phyloP scores from a whole-genome alignment of 64 coral and sea anemone genomes.

The Orbicella faveolata region DNA sequence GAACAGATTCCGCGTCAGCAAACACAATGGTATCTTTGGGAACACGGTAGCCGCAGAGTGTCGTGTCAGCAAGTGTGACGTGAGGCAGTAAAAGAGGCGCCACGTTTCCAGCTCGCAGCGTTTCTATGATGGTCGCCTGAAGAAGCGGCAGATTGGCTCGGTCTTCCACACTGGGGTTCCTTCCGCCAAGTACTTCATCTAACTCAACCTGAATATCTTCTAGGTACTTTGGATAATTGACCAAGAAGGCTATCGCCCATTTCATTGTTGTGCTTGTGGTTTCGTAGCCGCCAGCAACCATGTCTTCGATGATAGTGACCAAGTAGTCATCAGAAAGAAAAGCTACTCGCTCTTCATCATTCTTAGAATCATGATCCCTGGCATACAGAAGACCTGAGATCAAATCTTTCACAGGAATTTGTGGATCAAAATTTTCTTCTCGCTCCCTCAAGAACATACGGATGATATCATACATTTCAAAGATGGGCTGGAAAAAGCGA shows the following conservation, averaged over 20 bases:
- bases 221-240: conserved; percentile 22
- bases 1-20: too few relatives aligned
- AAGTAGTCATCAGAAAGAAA: conserved; percentile 21
- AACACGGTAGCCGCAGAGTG: too few relatives aligned
- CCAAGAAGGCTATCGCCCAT: conserved; percentile 31
- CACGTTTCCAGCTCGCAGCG: too few relatives aligned
- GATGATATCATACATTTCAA: not conserved
- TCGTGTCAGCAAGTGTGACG: too few relatives aligned
- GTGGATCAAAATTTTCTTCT: not conserved
- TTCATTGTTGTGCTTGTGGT: conserved; percentile 16
- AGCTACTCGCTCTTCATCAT: not conserved
- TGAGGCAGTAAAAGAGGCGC: too few relatives aligned
- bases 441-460: not conserved
- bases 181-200: conserved; percentile 16
- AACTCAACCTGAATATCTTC: not conserved
- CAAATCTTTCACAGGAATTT: not conserved
- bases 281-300: conserved; percentile 34
- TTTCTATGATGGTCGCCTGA: conserved; percentile 24
- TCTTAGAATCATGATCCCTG: not conserved
- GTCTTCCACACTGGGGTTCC: conserved; percentile 2
- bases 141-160: conserved; percentile 17
- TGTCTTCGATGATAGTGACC: not conserved
- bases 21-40: too few relatives aligned
- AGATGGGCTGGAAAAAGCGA: not conserved
- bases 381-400: not conserved